Conservation (phyloP, 1,140 invertebrate genomes). For the Babylonia areolata region DNA sequence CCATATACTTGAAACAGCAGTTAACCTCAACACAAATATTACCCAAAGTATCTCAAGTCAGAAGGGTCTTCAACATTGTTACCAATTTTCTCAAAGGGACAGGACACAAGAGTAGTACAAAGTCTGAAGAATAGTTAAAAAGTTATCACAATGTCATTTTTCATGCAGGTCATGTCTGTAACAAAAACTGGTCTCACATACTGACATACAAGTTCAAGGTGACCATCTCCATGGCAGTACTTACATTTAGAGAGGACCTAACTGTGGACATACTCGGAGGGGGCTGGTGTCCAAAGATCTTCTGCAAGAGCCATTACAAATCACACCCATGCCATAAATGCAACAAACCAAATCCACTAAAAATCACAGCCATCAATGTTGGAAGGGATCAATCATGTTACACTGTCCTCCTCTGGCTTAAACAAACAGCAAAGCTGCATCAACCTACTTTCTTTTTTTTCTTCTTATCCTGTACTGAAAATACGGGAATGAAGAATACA, state of each 20-base stretch:
- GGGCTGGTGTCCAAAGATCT: slow-evolving; percentile 56
- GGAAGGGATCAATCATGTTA: background rate
- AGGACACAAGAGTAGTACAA: background rate
- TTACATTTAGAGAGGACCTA: slow-evolving; percentile 52
- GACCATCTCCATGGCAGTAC: slow-evolving; percentile 34
- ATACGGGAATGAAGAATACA: too few species aligned
- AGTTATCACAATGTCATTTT: background rate
- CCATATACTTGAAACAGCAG: background rate
- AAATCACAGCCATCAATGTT: background rate
- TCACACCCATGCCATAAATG: slow-evolving; percentile 33
- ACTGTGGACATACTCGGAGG: slow-evolving; percentile 47
- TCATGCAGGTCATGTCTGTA: slow-evolving; percentile 13
- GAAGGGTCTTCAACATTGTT: background rate
- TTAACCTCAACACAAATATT: background rate
- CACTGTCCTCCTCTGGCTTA: background rate
- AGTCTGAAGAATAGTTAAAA: background rate
- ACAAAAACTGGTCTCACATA: background rate
- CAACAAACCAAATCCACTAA: slow-evolving; percentile 35
- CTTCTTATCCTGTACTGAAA: too few species aligned
- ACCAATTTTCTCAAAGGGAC: background rate
- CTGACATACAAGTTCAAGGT: background rate
- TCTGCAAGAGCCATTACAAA: slow-evolving; percentile 47
- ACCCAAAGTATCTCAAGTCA: background rate
- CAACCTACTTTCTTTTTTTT: too few species aligned
- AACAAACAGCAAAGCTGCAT: background rate